Conservation (phyloP, 2,888 invertebrate species). For the Sycophila texana region DNA sequence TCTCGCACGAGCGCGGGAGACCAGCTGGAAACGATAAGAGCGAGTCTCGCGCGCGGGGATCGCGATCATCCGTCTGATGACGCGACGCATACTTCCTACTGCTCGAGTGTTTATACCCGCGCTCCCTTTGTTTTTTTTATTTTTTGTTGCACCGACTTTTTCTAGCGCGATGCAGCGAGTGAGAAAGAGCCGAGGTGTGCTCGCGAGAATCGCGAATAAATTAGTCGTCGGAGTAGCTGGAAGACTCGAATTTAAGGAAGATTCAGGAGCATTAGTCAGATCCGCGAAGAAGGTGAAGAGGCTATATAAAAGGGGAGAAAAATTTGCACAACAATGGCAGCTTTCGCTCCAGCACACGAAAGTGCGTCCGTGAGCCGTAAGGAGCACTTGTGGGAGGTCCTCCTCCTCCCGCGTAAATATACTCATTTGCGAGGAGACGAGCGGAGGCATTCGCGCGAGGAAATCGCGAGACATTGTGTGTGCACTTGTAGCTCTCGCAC, state of each 20-base stretch:
- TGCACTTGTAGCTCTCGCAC: neutral
- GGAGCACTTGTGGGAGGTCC: too few species aligned
- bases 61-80: neutral
- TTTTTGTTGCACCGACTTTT: neutral
- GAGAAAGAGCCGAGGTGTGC: neutral
- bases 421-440: too few species aligned
- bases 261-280: too few species aligned
- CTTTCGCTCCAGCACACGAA: too few species aligned
- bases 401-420: too few species aligned
- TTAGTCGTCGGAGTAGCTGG: neutral
- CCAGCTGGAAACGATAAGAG: neutral
- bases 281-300: too few species aligned
- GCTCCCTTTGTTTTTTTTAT: neutral
- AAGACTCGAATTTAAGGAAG: too few species aligned
- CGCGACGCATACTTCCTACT: slow-evolving; percentile 1
- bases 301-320: too few species aligned
- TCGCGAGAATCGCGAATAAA: neutral
- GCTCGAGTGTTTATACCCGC: neutral
- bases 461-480: too few species aligned
- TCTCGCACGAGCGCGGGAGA: neutral
- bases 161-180: neutral
- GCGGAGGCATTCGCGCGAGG: too few species aligned
- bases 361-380: too few species aligned
- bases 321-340: too few species aligned
- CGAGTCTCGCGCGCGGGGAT: neutral